These are phyloP conservation scores for Cryptocephalus moraei DNA, from an alignment of 2,888 invertebrate species.

Conservation along the genomic window DNA sequence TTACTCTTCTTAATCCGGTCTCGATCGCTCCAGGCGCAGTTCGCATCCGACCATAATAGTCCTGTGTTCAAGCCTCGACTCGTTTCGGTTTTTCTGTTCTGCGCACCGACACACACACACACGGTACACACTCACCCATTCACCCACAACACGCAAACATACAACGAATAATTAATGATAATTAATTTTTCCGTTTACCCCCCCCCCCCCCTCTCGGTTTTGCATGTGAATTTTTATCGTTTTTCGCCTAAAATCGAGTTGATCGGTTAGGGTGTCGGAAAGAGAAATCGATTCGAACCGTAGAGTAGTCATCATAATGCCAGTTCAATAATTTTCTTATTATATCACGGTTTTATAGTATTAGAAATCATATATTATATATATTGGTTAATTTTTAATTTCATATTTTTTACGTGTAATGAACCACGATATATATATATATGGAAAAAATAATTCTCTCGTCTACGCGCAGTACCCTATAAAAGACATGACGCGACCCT, in stretches of 20 bases:
- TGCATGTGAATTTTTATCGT: too few relatives aligned
- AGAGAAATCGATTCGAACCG: slow-evolving; percentile 22
- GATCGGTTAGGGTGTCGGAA: slow-evolving; percentile 12
- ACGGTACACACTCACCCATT: too few relatives aligned
- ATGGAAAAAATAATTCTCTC: slow-evolving; percentile 3
- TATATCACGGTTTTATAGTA: slow-evolving; percentile 32
- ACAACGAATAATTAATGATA: too few relatives aligned
- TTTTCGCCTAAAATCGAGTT: too few relatives aligned
- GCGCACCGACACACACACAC: slow-evolving; percentile 15
- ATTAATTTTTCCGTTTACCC: too few relatives aligned
- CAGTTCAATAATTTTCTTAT: slow-evolving; percentile 30
- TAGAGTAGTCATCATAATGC: slow-evolving; percentile 35
- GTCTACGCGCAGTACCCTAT: slow-evolving; percentile 17
- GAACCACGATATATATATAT: slow-evolving; percentile 2
- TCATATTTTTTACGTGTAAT: slow-evolving; percentile 6
- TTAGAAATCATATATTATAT: slow-evolving; percentile 24
- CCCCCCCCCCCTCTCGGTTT: too few relatives aligned
- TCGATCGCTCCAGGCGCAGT: too few relatives aligned
- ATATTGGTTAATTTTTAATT: slow-evolving; percentile 26
- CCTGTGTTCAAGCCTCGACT: slow-evolving; percentile 20
- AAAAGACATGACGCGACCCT: slow-evolving; percentile 37
- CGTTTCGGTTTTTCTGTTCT: slow-evolving; percentile 21
- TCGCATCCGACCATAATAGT: too few relatives aligned
- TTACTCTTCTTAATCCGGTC: too few relatives aligned
- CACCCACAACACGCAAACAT: too few relatives aligned